phyloP scores from a whole-genome alignment of 2,113 vertebrate genomes.

The Salminus brasiliensis region DNA sequence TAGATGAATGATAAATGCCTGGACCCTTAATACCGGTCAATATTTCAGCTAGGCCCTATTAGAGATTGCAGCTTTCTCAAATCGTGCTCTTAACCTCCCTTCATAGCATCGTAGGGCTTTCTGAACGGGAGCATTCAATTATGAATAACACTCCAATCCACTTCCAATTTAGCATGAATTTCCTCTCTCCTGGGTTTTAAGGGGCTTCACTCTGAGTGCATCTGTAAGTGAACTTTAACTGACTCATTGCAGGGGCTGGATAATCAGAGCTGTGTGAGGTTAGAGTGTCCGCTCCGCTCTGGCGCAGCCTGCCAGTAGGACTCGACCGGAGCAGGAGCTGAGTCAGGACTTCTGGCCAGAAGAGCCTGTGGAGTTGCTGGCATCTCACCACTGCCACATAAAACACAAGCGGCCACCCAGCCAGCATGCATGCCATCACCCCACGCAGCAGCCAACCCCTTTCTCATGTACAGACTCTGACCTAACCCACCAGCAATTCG shows the following conservation, averaged over 20 bases:
- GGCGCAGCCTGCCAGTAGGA: not conserved
- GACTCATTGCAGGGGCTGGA: constrained; percentile 50
- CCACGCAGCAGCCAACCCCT: constrained; percentile 11
- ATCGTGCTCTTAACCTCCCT: too few species aligned
- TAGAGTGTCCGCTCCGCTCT: constrained; percentile 55
- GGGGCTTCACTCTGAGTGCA: not conserved
- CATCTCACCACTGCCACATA: constrained; percentile 62
- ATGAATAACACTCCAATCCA: not conserved
- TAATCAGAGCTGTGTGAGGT: constrained; percentile 53
- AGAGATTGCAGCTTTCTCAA: too few species aligned
- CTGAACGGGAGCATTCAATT: not conserved
- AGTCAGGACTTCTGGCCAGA: constrained; percentile 70
- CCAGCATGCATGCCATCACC: constrained; percentile 29
- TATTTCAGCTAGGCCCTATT: too few species aligned
- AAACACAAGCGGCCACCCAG: constrained; percentile 36
- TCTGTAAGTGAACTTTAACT: constrained; percentile 48
- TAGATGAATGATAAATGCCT: too few species aligned
- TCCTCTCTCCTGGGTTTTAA: not conserved
- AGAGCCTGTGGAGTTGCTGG: constrained; percentile 68
- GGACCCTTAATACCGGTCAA: too few species aligned
- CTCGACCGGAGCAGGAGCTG: constrained; percentile 62
- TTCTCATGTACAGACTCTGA: constrained; percentile 31
- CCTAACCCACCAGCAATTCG: constrained; percentile 27
- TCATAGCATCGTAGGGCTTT: not conserved
- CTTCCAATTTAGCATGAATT: not conserved